These are phyloP conservation scores for Perizoma flavofasciatum DNA, from an alignment of 2,888 invertebrate species.

Conservation along the genomic window DNA sequence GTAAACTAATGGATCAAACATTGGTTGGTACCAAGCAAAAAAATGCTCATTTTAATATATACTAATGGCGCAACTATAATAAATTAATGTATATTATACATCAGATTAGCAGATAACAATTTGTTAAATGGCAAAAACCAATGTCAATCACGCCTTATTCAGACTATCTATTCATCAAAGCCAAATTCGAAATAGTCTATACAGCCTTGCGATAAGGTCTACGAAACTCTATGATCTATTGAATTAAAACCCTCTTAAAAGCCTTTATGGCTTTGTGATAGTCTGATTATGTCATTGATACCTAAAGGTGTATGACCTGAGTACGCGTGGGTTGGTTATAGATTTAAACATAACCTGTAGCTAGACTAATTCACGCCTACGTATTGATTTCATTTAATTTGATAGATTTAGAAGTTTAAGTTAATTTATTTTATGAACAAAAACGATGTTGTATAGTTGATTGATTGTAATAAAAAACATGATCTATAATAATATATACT, in stretches of 20 bases:
- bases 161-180: conserved; percentile 11
- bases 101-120: conserved; percentile 17
- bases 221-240: background rate
- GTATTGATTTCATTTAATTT: conserved; percentile 13
- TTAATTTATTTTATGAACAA: too few relatives aligned
- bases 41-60: too few relatives aligned
- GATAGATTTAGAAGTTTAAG: conserved; percentile 6
- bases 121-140: conserved; percentile 20
- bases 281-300: background rate
- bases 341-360: conserved; percentile 12
- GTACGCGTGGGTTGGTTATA: conserved; percentile 13
- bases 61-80: background rate
- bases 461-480: too few relatives aligned
- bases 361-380: conserved; percentile 19
- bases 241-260: background rate
- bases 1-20: too few relatives aligned
- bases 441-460: too few relatives aligned
- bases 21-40: too few relatives aligned
- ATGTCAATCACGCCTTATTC: conserved; percentile 15
- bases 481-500: too few relatives aligned
- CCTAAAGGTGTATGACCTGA: conserved; percentile 20
- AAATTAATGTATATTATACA: conserved; percentile 9
- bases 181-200: conserved; percentile 8
- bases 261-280: conserved; percentile 13
- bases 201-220: conserved; percentile 9